Evolutionary conservation across 1,140 invertebrate species (phyloP).

Genomic region (Pogonognathellus flavescens): DNA sequence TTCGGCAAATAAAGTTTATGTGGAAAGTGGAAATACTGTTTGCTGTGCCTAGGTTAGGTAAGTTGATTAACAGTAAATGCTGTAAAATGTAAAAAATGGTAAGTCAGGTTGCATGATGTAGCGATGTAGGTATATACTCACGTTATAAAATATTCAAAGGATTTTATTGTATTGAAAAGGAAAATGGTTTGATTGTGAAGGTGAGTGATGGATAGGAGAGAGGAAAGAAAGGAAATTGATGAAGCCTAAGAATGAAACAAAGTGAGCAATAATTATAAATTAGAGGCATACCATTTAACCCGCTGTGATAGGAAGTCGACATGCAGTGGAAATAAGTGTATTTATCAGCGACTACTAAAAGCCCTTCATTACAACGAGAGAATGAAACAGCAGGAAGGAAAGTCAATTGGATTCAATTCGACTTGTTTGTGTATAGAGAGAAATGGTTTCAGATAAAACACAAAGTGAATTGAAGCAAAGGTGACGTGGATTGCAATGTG

Average conservation of each 20-base stretch:
- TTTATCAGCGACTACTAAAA: no score
- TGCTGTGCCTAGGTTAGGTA: no score
- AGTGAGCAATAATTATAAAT: slow-evolving; percentile 15
- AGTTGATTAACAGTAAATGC: no score
- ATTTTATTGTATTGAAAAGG: background rate
- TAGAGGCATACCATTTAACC: background rate
- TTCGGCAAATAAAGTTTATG: no score
- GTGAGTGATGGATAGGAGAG: background rate
- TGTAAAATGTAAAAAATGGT: no score
- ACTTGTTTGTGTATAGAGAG: slow-evolving; percentile 9
- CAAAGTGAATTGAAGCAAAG: slow-evolving; percentile 3
- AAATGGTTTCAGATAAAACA: background rate
- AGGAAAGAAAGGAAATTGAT: slow-evolving; percentile 10
- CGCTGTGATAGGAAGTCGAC: background rate
- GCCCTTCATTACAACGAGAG: background rate
- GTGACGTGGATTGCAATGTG: background rate
- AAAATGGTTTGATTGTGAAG: background rate
- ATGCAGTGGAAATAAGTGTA: no score
- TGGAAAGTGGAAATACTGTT: no score
- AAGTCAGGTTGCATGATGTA: no score
- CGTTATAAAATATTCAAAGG: no score
- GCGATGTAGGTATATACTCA: no score
- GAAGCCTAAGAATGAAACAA: slow-evolving; percentile 1
- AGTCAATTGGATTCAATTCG: slow-evolving; percentile 1
- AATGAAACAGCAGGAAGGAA: slow-evolving; percentile 24